Base-by-base conservation (phyloP, 2,797 vertebrate genomes). In the Neomorphus geoffroyi region DNA sequence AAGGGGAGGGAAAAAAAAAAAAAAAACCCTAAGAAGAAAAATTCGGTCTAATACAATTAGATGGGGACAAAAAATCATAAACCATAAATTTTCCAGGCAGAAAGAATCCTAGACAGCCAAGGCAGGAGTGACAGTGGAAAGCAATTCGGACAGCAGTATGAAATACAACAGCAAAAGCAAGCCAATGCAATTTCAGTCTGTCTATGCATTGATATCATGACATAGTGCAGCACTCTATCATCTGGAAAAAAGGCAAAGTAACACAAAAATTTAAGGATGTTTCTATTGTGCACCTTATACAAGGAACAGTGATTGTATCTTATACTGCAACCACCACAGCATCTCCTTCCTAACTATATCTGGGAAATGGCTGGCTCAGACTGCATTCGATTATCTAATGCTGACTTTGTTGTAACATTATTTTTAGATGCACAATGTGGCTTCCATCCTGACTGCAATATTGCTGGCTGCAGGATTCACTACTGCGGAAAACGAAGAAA, bases 141-240 rank as follows among this genome's bases (percentile, higher is more conserved):
- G 58, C 88, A 94, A 90, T 91, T 96, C 84, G 94, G 73, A 84
- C 84, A 90, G 53, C 39, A 69, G 50, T 35, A 83, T 91, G 75
- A 95, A 94, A 93, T 92, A 92, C 2, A 1, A 39, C 73, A 81
- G 70, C 43, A 90, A 88, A 95, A 96, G 16, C 66, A 90, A 86
- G 56, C 43, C 92, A 77, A 37, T 84, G 73, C 43, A 92, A 90
- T 94, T 92, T 95, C 14, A 24, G 33, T 41, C 46, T 85, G 70
- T 58, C 80, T 92, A 1, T 60, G 43, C 60, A 60, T 70, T 82
- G 83, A 72, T 84, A 84, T 54, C 54, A 67, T 69, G 62, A 80
- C 57, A 77, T 17, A 73, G 28, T 45, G 13, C 50, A 88, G 30
- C 41, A 84, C 33, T 86, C 60, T 35, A 28, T 94, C 66, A 89